Conservation (phyloP, 2,888 invertebrate species). For the Nesidiocoris tenuis region DNA sequence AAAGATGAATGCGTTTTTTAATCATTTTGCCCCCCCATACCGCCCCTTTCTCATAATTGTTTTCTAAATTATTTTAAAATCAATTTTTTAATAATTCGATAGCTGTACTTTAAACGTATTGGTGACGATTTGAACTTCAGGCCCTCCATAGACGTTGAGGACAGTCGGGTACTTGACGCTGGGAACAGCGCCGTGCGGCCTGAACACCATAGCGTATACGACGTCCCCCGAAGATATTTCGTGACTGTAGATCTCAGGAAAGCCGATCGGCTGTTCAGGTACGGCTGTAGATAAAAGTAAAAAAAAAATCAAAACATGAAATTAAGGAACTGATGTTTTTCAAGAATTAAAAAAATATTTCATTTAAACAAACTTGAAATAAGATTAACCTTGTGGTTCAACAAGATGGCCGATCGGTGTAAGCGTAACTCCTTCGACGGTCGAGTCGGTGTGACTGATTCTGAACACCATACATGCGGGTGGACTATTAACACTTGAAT, state of each 20-base stretch:
- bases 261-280: constrained; percentile 51
- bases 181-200: constrained; percentile 66
- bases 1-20: too few species aligned
- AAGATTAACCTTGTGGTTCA: constrained; percentile 60
- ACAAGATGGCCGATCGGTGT: constrained; percentile 71
- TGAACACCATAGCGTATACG: constrained; percentile 86
- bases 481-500: constrained; percentile 76
- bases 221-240: constrained; percentile 68
- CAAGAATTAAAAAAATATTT: too few species aligned
- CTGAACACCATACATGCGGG: constrained; percentile 70
- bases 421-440: constrained; percentile 67
- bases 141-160: constrained; percentile 96
- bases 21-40: too few species aligned
- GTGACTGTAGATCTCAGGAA: constrained; percentile 72
- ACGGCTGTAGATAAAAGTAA: constrained; percentile 27
- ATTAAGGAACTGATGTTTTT: too few species aligned
- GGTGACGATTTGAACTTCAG: constrained; percentile 95
- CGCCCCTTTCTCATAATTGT: too few species aligned
- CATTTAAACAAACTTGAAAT: too few species aligned
- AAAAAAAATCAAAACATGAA: too few species aligned
- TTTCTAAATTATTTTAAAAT: too few species aligned
- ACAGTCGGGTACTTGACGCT: constrained; percentile 84
- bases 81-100: too few species aligned
- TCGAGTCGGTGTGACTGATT: constrained; percentile 66
- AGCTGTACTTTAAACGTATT: constrained; percentile 82